These are phyloP conservation scores for Rhinopithecus roxellana DNA, from an alignment of 2,113 vertebrate species.

Conservation along the genomic window DNA sequence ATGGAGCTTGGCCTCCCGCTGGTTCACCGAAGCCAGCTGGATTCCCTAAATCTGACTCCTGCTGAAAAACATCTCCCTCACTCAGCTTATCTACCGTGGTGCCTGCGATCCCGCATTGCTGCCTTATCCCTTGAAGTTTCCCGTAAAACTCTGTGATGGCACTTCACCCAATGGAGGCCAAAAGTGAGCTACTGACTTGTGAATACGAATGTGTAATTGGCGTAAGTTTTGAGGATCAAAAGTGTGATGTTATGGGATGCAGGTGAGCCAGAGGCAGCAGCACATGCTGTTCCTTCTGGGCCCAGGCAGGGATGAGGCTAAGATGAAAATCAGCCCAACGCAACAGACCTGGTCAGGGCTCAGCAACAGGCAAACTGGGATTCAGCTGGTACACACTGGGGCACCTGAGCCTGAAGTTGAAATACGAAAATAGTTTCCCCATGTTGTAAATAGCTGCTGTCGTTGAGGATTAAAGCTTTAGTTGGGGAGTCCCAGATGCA, in stretches of 20 bases:
- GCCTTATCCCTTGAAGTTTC: not conserved
- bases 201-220: not conserved
- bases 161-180: not conserved
- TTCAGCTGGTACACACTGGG: not conserved
- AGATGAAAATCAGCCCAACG: not conserved
- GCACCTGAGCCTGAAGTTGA: not conserved
- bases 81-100: not conserved
- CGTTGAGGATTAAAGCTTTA: not conserved
- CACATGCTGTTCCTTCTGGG: not conserved
- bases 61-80: not conserved
- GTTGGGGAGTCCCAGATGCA: not conserved
- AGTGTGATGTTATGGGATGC: not conserved
- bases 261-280: not conserved
- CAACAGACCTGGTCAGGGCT: not conserved
- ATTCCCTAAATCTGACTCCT: not conserved
- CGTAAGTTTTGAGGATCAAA: not conserved
- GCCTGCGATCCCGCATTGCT: not conserved
- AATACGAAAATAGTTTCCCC: not conserved
- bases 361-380: not conserved
- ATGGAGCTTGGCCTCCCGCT: not conserved
- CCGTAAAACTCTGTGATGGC: accelerated
- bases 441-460: not conserved
- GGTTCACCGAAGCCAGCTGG: not conserved
- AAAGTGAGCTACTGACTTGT: not conserved
- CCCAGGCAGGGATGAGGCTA: not conserved